These are phyloP conservation scores for Drosophila paracracens DNA, from an alignment of 2,888 invertebrate species.

Conservation along the genomic window DNA sequence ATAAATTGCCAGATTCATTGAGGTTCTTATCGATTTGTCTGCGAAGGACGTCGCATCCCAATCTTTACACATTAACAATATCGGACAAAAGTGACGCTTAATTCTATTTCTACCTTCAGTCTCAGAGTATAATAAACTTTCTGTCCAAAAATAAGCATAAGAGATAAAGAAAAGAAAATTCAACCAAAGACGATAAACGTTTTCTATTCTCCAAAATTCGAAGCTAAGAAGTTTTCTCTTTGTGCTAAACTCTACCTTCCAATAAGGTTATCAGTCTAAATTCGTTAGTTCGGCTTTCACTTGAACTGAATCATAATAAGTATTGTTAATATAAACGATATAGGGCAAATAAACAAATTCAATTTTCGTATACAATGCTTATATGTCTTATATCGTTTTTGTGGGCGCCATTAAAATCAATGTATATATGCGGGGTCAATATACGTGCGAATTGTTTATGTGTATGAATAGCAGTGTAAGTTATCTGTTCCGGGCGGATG, in stretches of 20 bases:
- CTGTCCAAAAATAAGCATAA: neutral
- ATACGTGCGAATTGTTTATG: neutral
- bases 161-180: neutral
- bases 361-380: constrained; percentile 1
- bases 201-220: neutral
- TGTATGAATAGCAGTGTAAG: constrained; percentile 3
- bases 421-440: constrained; percentile 2
- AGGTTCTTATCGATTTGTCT: neutral
- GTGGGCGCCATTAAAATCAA: neutral
- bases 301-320: neutral
- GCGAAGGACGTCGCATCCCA: neutral
- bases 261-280: neutral
- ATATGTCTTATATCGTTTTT: neutral
- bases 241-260: neutral
- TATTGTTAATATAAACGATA: neutral
- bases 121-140: neutral
- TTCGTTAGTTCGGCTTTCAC: neutral
- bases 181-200: neutral
- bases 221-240: neutral
- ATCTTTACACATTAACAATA: neutral
- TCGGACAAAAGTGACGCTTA: neutral
- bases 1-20: neutral
- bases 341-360: constrained; percentile 5
- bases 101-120: neutral
- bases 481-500: constrained; percentile 24